A percentile compares a stretch with the other conserved stretches of the same genome.
phyloP scores from a whole-genome alignment of 1,140 invertebrate genomes.

The Acromyrmex echinatior region DNA sequence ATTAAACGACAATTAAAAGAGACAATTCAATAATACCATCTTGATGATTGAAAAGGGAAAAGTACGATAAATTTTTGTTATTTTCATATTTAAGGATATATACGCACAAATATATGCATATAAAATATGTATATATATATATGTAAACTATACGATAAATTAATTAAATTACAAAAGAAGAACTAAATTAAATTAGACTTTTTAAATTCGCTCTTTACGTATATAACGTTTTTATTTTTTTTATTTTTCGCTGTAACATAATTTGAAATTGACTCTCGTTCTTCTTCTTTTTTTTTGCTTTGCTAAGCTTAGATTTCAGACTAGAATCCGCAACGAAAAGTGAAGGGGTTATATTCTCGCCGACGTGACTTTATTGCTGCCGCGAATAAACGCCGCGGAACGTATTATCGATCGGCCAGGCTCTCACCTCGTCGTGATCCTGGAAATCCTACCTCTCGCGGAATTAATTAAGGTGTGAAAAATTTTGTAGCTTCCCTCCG shows the following conservation, averaged over 20 bases:
- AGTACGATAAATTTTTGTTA: not conserved
- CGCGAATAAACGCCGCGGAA: slow-evolving; percentile 52
- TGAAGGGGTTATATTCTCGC: slow-evolving; percentile 15
- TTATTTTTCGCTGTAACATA: not conserved
- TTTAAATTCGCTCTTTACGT: not conserved
- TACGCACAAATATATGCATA: too few relatives aligned
- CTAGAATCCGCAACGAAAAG: not conserved
- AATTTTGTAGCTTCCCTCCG: slow-evolving; percentile 70
- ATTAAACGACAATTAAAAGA: not conserved
- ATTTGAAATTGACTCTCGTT: slow-evolving; percentile 1
- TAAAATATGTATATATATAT: not conserved
- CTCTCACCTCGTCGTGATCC: slow-evolving; percentile 44
- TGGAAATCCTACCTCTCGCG: slow-evolving; percentile 61
- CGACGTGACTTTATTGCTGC: slow-evolving; percentile 52
- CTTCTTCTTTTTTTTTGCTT: not conserved
- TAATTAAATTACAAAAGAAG: not conserved
- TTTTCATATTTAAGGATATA: not conserved
- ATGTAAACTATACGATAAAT: not conserved
- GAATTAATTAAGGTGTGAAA: slow-evolving; percentile 76
- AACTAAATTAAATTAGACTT: not conserved
- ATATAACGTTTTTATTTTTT: not conserved
- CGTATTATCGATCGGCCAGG: slow-evolving; percentile 46
- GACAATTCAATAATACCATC: not conserved
- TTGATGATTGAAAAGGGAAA: not conserved
- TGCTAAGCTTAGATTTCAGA: not conserved